These are phyloP conservation scores for Therioaphis trifolii DNA, from an alignment of 2,888 invertebrate genomes.

Conservation along the genomic window DNA sequence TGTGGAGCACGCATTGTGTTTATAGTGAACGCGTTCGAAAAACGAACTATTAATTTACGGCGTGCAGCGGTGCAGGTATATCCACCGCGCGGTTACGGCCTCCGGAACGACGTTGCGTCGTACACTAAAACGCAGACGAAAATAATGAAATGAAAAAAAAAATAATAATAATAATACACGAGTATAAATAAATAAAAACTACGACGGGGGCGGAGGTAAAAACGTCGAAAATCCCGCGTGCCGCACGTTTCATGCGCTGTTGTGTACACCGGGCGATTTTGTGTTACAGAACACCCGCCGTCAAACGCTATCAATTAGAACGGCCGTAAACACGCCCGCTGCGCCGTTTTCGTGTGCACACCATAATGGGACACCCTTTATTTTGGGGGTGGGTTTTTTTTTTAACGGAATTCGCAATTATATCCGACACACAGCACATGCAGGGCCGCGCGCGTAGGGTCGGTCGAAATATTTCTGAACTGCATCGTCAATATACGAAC, in stretches of 20 bases:
- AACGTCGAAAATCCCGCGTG: not conserved
- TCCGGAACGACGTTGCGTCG: too few species aligned
- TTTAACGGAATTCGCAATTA: constrained; percentile 43
- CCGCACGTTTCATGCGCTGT: too few species aligned
- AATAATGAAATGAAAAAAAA: too few species aligned
- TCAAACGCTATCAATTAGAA: constrained; percentile 47
- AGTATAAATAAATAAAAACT: too few species aligned
- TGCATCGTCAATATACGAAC: too few species aligned
- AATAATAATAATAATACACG: not conserved
- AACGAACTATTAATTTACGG: constrained; percentile 54
- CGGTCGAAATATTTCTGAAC: not conserved
- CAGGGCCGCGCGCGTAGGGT: not conserved
- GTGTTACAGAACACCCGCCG: not conserved
- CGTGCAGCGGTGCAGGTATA: not conserved
- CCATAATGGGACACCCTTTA: not conserved
- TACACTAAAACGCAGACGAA: too few species aligned
- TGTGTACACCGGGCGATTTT: not conserved
- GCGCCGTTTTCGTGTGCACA: not conserved
- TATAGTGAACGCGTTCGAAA: constrained; percentile 22
- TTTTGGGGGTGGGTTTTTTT: not conserved
- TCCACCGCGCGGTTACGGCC: too few species aligned
- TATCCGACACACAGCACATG: too few species aligned
- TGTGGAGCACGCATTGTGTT: constrained; percentile 36
- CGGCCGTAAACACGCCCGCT: not conserved
- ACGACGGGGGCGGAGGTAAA: not conserved